Percentiles rank a stretch among this genome's conserved stretches.
Evolutionary conservation across 2,888 invertebrate genomes (phyloP).

Genomic region (Diaprepes abbreviatus): DNA sequence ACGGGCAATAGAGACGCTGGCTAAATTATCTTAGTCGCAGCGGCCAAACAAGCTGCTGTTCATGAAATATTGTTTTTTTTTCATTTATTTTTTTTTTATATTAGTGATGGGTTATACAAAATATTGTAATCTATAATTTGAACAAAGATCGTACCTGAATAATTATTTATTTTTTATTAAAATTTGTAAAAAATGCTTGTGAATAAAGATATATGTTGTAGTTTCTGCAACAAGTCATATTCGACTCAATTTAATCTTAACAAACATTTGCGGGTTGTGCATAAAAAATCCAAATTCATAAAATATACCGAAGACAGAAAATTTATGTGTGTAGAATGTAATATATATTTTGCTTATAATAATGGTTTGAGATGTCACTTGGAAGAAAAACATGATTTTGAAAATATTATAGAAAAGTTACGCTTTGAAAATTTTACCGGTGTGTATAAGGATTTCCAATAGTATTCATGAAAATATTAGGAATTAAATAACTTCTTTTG

Average conservation of each 20-base stretch:
- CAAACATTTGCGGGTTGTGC: not conserved
- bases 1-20: no score
- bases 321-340: not conserved
- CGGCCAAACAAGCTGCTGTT: no score
- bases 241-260: not conserved
- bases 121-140: no score
- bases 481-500: not conserved
- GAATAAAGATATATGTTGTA: no score
- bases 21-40: no score
- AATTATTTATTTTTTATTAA: no score
- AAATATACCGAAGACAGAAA: not conserved
- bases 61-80: no score
- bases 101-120: no score
- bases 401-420: not conserved
- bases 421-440: not conserved
- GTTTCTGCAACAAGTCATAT: not conserved
- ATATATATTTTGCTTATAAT: not conserved
- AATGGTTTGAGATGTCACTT: not conserved
- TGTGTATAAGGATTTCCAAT: not conserved
- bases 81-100: no score
- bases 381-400: constrained; percentile 3
- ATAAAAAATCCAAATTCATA: not conserved
- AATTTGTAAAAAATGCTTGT: no score
- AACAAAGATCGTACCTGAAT: no score
- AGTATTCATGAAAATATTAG: no score